Percentiles rank a stretch among this genome's conserved stretches.
These are phyloP conservation scores for Baronia brevicornis DNA, from an alignment of 2,888 invertebrate species.

Conservation along the genomic window DNA sequence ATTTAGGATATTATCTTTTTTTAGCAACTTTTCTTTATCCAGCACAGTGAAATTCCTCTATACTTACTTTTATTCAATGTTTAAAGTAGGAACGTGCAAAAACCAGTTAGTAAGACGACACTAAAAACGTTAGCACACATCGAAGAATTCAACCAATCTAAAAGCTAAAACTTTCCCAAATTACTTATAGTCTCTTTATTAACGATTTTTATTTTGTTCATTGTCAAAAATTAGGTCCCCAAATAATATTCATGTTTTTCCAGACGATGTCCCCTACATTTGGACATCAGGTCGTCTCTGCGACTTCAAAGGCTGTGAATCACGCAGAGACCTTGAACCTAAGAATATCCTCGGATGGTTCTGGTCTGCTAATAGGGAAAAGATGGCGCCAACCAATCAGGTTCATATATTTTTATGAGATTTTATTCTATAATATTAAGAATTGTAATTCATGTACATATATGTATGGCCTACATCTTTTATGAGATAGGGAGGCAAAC, in stretches of 20 bases:
- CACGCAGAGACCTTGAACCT: slow-evolving; percentile 89
- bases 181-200: slow-evolving; percentile 2
- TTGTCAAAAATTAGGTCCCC: too few relatives aligned
- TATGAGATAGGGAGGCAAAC: too few relatives aligned
- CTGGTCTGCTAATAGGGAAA: slow-evolving; percentile 93
- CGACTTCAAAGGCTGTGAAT: slow-evolving; percentile 95
- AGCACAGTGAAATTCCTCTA: too few relatives aligned
- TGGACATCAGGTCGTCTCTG: slow-evolving; percentile 95
- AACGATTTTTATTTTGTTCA: too few relatives aligned
- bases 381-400: slow-evolving; percentile 88
- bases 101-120: neutral
- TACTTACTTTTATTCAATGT: too few relatives aligned
- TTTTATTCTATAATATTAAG: too few relatives aligned
- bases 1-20: too few relatives aligned
- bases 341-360: slow-evolving; percentile 92
- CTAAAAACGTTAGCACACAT: neutral
- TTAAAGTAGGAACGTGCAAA: too few relatives aligned
- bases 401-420: slow-evolving; percentile 32
- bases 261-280: slow-evolving; percentile 92
- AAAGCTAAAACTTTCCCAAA: slow-evolving; percentile 5
- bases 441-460: too few relatives aligned
- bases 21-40: too few relatives aligned
- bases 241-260: slow-evolving; percentile 21
- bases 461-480: too few relatives aligned
- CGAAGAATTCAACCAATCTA: neutral